These are phyloP conservation scores for Homarus gammarus DNA, from an alignment of 2,888 invertebrate genomes.

Conservation along the genomic window DNA sequence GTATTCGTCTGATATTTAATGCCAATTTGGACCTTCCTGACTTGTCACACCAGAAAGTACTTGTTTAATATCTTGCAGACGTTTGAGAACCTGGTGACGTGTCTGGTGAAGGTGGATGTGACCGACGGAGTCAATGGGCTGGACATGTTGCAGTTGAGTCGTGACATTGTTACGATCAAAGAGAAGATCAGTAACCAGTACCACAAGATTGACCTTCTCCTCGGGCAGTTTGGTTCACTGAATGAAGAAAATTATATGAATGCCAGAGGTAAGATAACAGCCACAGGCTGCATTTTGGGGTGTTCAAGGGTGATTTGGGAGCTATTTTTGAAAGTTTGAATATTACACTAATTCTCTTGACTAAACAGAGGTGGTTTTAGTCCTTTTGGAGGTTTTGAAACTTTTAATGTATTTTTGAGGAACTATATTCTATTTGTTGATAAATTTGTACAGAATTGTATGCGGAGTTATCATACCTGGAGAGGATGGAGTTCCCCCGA, in stretches of 20 bases:
- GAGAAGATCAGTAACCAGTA: not conserved
- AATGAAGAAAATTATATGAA: slow-evolving; percentile 20
- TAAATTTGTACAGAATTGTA: not conserved
- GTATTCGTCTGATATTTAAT: no score
- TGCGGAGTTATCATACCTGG: not conserved
- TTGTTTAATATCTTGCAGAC: no score
- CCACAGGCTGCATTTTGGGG: no score
- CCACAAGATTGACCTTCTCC: slow-evolving; percentile 10
- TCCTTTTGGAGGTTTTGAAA: no score
- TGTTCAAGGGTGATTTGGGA: no score
- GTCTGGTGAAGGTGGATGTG: not conserved
- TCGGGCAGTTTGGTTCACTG: slow-evolving; percentile 18
- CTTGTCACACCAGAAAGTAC: no score
- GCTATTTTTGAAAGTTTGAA: no score
- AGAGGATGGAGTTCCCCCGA: not conserved
- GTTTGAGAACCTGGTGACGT: not conserved
- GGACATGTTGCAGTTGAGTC: not conserved
- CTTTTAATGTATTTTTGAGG: no score
- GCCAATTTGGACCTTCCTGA: no score
- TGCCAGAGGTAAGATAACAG: slow-evolving; percentile 18
- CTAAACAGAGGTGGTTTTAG: no score
- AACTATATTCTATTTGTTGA: no score
- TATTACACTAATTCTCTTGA: no score
- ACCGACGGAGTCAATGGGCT: not conserved
- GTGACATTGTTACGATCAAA: not conserved